Evolutionary conservation across 92 coral and sea anemone species (phyloP).

Genomic region (Desmophyllum pertusum): DNA sequence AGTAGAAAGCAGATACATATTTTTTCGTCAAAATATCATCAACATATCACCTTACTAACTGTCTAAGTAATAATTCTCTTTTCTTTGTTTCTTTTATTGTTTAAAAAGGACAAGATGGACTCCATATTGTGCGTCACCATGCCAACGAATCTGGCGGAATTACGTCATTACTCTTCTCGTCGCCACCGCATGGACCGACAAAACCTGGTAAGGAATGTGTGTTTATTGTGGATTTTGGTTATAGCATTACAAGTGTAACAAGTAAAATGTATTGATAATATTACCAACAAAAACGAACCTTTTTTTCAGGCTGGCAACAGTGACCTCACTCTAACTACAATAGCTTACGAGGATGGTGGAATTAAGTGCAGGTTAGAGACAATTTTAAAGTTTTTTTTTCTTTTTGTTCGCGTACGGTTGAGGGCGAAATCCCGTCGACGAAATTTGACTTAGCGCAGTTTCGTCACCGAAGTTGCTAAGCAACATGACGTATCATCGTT

Average conservation of each 20-base stretch:
- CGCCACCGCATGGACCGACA: conserved; percentile 23
- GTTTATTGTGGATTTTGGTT: background rate
- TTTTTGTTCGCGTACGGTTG: too few relatives aligned
- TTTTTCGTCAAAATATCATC: too few relatives aligned
- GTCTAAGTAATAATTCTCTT: background rate
- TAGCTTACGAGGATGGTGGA: conserved; percentile 63
- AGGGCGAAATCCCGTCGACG: too few relatives aligned
- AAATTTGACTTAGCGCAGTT: too few relatives aligned
- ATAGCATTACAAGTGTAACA: background rate
- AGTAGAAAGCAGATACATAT: too few relatives aligned
- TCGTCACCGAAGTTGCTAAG: too few relatives aligned
- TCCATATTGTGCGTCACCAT: conserved; percentile 45
- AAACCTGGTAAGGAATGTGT: conserved; percentile 26
- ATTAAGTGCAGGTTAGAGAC: conserved; percentile 74
- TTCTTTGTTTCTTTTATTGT: background rate
- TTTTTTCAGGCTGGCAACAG: conserved; percentile 45
- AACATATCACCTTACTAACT: too few relatives aligned
- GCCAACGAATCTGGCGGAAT: conserved; percentile 39
- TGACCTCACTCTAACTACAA: conserved; percentile 38
- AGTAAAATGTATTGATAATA: background rate
- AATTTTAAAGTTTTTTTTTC: too few relatives aligned
- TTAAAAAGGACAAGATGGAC: conserved; percentile 41
- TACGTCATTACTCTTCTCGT: conserved; percentile 28
- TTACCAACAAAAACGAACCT: background rate
- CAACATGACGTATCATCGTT: too few relatives aligned